These are phyloP conservation scores for Ivindomyrus marchei DNA, from an alignment of 2,113 vertebrate genomes.

Conservation along the genomic window DNA sequence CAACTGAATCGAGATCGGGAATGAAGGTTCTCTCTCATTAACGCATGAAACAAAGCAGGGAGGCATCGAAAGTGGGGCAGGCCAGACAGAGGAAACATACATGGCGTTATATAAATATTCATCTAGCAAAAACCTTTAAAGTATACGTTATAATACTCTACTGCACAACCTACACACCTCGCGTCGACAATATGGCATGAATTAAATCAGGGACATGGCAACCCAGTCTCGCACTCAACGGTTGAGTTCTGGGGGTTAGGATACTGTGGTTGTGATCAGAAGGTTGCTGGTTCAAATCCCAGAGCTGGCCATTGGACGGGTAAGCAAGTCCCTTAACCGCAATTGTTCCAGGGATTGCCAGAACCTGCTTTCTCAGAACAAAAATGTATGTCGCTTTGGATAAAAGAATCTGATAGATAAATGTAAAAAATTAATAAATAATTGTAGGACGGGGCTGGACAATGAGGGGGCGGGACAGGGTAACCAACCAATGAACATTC, in stretches of 20 bases:
- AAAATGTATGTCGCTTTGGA: background rate
- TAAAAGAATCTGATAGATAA: background rate
- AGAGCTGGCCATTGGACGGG: background rate
- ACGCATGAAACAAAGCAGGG: background rate
- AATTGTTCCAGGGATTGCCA: background rate
- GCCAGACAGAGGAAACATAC: background rate
- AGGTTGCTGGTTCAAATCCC: background rate
- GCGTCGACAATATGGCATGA: background rate
- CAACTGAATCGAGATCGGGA: background rate
- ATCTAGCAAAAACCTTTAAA: background rate
- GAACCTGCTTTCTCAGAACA: background rate
- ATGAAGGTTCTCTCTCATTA: background rate
- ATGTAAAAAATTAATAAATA: background rate
- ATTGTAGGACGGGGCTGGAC: background rate
- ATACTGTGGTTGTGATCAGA: background rate
- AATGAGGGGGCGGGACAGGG: background rate
- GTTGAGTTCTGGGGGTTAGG: background rate
- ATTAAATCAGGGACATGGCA: background rate
- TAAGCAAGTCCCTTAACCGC: background rate
- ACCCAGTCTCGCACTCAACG: background rate
- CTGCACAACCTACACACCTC: background rate
- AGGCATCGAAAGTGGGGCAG: slow-evolving; percentile 9
- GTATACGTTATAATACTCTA: background rate
- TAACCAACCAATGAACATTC: background rate
- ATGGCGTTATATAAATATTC: background rate